Base-by-base conservation (phyloP, 92 coral and sea anemone genomes). In the Palythoa caribaeorum region DNA sequence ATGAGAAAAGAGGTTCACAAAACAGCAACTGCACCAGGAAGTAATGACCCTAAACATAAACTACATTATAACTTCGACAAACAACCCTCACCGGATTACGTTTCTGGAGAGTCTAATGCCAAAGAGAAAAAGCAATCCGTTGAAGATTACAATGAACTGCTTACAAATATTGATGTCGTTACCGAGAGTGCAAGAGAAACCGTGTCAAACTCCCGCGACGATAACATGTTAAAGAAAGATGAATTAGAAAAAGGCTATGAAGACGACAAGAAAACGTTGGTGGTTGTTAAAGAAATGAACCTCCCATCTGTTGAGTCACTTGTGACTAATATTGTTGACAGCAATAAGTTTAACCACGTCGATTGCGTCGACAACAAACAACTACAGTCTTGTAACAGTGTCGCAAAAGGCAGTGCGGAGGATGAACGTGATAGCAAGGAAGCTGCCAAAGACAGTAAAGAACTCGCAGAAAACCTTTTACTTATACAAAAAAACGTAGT, bases 1-100 rank as follows among this genome's bases (percentile, higher is more conserved):
- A 44, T 83, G 36, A 83, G 47, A 44, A 76, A 83, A 68, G 91
- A 91, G 16, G 28, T 87, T 62, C 77, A 76, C 71, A 76, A 35
- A 38, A 8, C 51, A 10, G 17, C 14, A 35, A 73, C 16, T 79
- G 59, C 28, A 19, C 62, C 37, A 47, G 78, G 21, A 75, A 80
- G 81, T 2, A 83, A 87, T 66, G 74, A 75, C 38, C 72, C 17
- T 35, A 70, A 10, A 9, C 13, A 84, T 65, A 62, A 62, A 77
- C 57, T 80, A 37, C 37, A 51, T 16, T 16, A 62, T 44, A 60
- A 37, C 60, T 47, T 38, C 54, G 38, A 63, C 13, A 40, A 17
- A 79, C 84, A 0, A 6, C 38, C 38, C 38, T 35, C 62, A 28
- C 21, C 60, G 6, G 20, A 10, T 1, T 11, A 28, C 48, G 7